Conservation (phyloP, 2,797 vertebrate species). For the Amniataba percoides region DNA sequence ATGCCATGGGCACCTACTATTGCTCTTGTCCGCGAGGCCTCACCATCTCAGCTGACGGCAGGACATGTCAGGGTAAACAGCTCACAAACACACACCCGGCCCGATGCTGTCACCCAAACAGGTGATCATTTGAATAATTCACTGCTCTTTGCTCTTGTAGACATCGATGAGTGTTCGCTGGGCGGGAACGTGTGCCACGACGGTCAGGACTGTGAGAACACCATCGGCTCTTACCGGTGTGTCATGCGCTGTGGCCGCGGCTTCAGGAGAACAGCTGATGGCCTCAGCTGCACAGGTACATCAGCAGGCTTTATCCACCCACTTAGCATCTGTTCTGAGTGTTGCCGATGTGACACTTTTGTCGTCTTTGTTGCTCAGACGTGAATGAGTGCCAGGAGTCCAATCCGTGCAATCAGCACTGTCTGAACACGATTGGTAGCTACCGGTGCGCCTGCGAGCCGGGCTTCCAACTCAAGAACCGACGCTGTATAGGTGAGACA, state of each 20-base stretch:
- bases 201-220: constrained; percentile 94
- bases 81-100: background rate
- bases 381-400: constrained; percentile 96
- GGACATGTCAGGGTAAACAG: constrained; percentile 92
- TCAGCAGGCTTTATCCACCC: background rate
- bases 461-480: constrained; percentile 93
- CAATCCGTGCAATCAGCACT: constrained; percentile 92
- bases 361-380: constrained; percentile 81
- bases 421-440: constrained; percentile 94
- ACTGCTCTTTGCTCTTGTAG: constrained; percentile 70
- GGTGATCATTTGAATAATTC: background rate
- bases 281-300: constrained; percentile 91
- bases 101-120: background rate
- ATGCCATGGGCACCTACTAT: constrained; percentile 92
- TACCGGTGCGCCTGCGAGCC: constrained; percentile 96
- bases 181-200: constrained; percentile 86
- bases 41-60: constrained; percentile 93
- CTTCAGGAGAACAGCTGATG: constrained; percentile 90
- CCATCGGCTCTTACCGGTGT: constrained; percentile 92
- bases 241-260: constrained; percentile 89
- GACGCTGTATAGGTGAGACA: constrained; percentile 92
- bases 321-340: background rate
- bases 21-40: constrained; percentile 95
- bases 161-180: constrained; percentile 93
- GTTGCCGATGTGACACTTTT: background rate